Evolutionary conservation across 1,140 invertebrate genomes (phyloP), one percentile per base, ranked within the genome.

Genomic region (Temnothorax nylanderi): DNA sequence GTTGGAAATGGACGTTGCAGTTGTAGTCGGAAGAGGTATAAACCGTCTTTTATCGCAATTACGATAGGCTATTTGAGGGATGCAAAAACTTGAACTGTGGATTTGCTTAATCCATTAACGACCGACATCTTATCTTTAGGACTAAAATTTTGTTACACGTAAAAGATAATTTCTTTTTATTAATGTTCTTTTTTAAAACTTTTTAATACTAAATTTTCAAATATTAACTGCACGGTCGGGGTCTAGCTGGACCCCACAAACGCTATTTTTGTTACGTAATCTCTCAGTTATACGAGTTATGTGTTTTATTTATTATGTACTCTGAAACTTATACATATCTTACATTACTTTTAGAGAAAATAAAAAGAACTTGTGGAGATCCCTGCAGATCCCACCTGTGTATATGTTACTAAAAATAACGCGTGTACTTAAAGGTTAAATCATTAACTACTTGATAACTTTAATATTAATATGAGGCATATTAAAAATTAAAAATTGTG

Each of bases 1-100:
- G 80, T 84, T 74, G 47, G 18, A 62, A 74, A 75, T 44, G 51
- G 69, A 37, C 26, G 62, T 80, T 81, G 51, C 49, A 75, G 41
- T 47, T 34, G 26, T 41, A 49, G 41, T 82, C 56, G 54, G 7
- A 49, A 84, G 51, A 58, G 41, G 18, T 56, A 60, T 60, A 60
- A 60, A 60, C 26, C 37, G 16, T 10, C 69, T 60, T 60, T 84
- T 74, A 74, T 62, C 56, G 37, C 26, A 74, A 60, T 84, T 37
- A 26, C 62, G 74, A 26, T 34, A 64, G 32, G 26, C 37, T 54
- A 71, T 26, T 21, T 7, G 18, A 47, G 13, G 16, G 8, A 74
- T 47, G 41, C 41, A 58, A 82, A 37, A 77, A 67, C 8, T 60
- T 6, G 13, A 65, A 78, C 26, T 64, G 26, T 26, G 16, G 16